Evolutionary conservation across 2,113 vertebrate species (phyloP), one percentile per base, ranked within the genome.

Genomic region (Salvelinus namaycush): DNA sequence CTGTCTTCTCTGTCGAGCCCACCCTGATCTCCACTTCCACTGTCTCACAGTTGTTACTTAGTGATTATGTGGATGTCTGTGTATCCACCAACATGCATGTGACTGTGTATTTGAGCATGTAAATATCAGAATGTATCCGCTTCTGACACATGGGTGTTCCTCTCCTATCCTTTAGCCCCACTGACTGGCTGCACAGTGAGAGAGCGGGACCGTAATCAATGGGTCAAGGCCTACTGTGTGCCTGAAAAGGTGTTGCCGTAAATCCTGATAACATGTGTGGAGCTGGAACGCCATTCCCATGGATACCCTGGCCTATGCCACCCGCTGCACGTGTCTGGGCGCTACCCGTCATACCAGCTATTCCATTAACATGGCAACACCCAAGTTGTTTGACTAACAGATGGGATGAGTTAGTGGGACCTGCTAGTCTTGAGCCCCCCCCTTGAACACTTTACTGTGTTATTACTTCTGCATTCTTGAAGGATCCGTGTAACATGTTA

Each of bases 351-450:
- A 79, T 72, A 24, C 71, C 86, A 87, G 81, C 73, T 90, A 78
- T 69, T 87, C 67, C 68, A 72, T 78, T 84, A 68, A 83, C 81
- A 84, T 77, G 68, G 72, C 78, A 83, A 86, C 79, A 49, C 24
- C 24, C 67, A 57, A 26, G 72, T 68, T 74, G 73, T 76, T 81
- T 72, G 31, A 71, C 68, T 77, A 82, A 81, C 60, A 83, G 26
- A 18, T 34, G 13, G 44, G 48, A 49, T 39, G 29, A 27, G 18
- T 31, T 13, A 39, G 14, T 34, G 34, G 31, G 29, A 39, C 27
- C 31, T 39, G n/a, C 22, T 62, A 24, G 49, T 51, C 49, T 14
- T 51, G 49, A 51, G 13, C 48, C 13, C 2, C 13, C 11, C 49
- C 49, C 48, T 3, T 51, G 49, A 14, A 51, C 9, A 51, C 49